Base-by-base conservation (phyloP, 2,797 vertebrate genomes). In the Podargus strigoides region DNA sequence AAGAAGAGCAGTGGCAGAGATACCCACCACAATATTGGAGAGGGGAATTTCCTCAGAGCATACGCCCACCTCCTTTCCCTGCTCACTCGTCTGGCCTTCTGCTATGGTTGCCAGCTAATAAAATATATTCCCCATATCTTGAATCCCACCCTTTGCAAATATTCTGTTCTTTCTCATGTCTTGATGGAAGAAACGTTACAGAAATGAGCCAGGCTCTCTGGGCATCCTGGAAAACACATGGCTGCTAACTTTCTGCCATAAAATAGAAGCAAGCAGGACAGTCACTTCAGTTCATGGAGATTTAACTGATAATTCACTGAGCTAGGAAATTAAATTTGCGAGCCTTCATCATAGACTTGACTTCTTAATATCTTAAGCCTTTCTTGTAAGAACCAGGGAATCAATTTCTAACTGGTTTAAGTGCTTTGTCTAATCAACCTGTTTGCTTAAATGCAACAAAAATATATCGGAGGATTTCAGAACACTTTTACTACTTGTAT, bases 1-100 rank as follows among this genome's bases (percentile, higher is more conserved):
- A 6, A 9, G 1, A 27, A 22, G 3, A 77, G 5, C 30, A 10
- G 0, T 1, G 0, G 13, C 59, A 66, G 74, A 77, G 18, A n/a
- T 14, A 83, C 6, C 53, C 15, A 9, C 41, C 0, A 0, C 17
- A 72, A 12, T 39, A 44, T 0, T 26, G 42, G n/a, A 84, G 49
- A 55, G 20, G 36, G 62, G 24, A 78, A 76, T 82, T 79, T 87
- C 36, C 37, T 73, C 47, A 50, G 46, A 66, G 15, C 0, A 0
- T 32, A 22, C 7, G 6, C 26, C 32, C 53, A 77, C 32, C 52
- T 87, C 28, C 23, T 74, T 64, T 92, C 37, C 30, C 37, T 53
- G 6, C 41, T 93, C 60, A 16, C 14, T 87, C 32, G 32, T 67
- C 59, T 7, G 6, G 34, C 30, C 56, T 74, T 70, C 59, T 92